Base-by-base conservation (phyloP, 1,140 invertebrate species). In the Archivesica marissinica region DNA sequence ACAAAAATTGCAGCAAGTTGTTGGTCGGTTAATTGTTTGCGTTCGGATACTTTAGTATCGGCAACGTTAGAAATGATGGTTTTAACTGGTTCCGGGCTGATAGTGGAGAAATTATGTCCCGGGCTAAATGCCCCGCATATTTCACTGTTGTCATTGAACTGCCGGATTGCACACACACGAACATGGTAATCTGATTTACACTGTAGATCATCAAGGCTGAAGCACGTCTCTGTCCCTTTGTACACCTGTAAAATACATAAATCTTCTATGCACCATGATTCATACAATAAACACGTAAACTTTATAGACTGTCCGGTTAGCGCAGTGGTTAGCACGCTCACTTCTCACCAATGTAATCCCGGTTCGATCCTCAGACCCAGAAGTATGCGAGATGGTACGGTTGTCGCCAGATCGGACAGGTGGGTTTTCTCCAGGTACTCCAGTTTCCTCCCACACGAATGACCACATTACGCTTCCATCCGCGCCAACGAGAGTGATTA, bases 111-210 rank as follows among this genome's bases (percentile, higher is more conserved):
- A 23, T 95, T 94, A 25, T 95, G 91, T 33, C 95, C 91, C n/a
- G 95, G 94, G 82, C 96, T 96, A 92, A 95, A 96, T 54, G 96
- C 95, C 44, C 96, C 96, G 28, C 94, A 88, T 44, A 97, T 94
- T 83, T 96, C 91, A 28, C 79, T 68, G 9, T 89, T 95, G 44
- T 94, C 94, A 1, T 84, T 87, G 81, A 95, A 95, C 76, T 95
- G 93, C 44, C 97, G 95, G 70, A 97, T 95, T 1, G 96, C 96
- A 94, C 96, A 96, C 23, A 97, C 96, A 33, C 96, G 95, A 68
- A 97, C 95, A 86, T 94, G 93, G 92, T 97, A 97, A 86, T 97
- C 96, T 38, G 95, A 95, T 82, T 96, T 96, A 23, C 96, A 94
- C 87, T 96, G 95, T 86, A 97, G 94, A 89, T 96, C 95, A 85